phyloP scores from a whole-genome alignment of 2,797 vertebrate genomes.

The Phoeniculus purpureus region DNA sequence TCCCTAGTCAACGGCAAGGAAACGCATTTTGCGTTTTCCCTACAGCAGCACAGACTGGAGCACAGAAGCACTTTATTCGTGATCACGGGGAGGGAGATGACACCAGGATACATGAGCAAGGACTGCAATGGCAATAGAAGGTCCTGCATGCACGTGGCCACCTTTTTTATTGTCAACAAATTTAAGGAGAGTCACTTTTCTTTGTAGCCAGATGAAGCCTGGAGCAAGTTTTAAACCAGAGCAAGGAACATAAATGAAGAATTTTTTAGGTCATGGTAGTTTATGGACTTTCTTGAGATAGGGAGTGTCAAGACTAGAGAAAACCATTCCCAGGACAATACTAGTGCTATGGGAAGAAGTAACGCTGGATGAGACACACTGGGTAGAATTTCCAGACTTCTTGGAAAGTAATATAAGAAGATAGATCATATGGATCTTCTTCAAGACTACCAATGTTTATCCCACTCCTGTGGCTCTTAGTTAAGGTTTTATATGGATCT shows the following conservation, averaged over 20 bases:
- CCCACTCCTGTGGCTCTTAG: background rate
- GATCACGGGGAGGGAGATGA: background rate
- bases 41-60: background rate
- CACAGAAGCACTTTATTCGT: background rate
- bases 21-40: accelerated
- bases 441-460: background rate
- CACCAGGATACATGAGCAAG: background rate
- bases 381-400: background rate
- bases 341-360: background rate
- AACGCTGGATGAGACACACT: background rate
- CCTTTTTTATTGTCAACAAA: background rate
- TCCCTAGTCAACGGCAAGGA: accelerated
- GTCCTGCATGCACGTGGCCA: too few relatives aligned
- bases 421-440: background rate
- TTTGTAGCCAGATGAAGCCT: background rate
- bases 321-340: background rate
- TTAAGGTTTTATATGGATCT: background rate
- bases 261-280: background rate
- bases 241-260: background rate
- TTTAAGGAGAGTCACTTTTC: background rate
- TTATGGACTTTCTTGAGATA: background rate
- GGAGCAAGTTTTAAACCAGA: background rate
- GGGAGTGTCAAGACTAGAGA: background rate
- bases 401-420: background rate
- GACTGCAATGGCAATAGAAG: accelerated